Conservation (phyloP, 2,797 vertebrate species). For the Alauda arvensis region DNA sequence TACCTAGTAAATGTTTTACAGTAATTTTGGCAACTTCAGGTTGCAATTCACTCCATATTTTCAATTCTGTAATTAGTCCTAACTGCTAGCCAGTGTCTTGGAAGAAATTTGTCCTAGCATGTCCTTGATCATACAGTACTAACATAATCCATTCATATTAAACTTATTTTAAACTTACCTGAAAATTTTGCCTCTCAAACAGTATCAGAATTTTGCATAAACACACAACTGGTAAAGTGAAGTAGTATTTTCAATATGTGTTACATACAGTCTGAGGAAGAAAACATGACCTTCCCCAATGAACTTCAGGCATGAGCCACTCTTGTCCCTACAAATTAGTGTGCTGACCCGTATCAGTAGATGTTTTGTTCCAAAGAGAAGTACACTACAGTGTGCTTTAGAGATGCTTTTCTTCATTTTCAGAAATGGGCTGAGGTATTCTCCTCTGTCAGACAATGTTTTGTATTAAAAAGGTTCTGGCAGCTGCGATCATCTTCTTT, state of each 20-base stretch:
- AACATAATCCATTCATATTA: neutral
- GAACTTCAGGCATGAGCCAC: neutral
- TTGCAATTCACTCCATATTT: neutral
- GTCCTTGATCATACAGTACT: neutral
- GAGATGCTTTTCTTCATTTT: neutral
- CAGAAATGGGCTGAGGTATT: neutral
- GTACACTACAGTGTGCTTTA: neutral
- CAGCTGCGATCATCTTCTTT: neutral
- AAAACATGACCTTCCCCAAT: neutral
- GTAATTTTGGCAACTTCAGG: slow-evolving; percentile 11
- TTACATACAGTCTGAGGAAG: neutral
- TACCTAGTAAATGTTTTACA: neutral
- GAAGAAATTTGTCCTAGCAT: neutral
- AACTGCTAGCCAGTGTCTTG: neutral
- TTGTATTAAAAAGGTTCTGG: neutral
- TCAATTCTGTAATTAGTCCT: neutral
- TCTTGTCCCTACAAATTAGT: neutral
- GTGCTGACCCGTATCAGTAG: neutral
- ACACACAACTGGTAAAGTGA: neutral
- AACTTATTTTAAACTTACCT: neutral
- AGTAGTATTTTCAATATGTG: neutral
- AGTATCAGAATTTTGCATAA: neutral
- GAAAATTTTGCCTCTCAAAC: neutral
- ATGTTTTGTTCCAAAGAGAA: neutral
- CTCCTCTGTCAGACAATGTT: neutral